Evolutionary conservation across 2,797 vertebrate species (phyloP).

Genomic region (Halcyon leucocephala): DNA sequence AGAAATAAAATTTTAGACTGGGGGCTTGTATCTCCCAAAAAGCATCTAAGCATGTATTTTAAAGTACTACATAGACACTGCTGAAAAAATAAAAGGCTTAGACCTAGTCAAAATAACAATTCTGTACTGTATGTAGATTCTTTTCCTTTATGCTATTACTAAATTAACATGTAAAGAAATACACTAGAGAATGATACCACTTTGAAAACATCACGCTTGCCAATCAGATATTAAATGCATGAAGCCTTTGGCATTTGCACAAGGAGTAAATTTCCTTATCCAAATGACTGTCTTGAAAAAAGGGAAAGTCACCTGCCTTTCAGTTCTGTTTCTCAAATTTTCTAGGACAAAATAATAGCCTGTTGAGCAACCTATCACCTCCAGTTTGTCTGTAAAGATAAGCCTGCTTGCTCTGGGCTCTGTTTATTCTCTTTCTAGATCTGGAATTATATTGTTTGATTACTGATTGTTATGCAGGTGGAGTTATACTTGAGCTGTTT

Average conservation of each 20-base stretch:
- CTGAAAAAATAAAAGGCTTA: background rate
- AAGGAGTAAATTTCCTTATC: background rate
- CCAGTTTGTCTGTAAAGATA: background rate
- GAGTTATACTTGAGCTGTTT: background rate
- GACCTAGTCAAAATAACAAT: background rate
- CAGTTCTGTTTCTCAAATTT: background rate
- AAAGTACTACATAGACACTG: background rate
- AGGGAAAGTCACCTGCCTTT: background rate
- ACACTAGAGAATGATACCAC: background rate
- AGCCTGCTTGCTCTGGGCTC: background rate
- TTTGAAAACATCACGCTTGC: background rate
- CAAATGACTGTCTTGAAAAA: background rate
- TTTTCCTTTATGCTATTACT: background rate
- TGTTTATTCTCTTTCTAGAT: background rate
- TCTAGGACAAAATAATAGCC: background rate
- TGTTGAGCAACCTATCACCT: background rate
- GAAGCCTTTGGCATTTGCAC: background rate
- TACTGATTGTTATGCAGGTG: background rate
- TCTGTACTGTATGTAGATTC: background rate
- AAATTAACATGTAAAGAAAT: background rate
- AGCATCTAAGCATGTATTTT: background rate
- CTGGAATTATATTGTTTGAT: background rate
- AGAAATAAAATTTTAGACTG: background rate
- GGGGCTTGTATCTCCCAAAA: background rate
- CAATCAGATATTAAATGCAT: background rate